Evolutionary conservation across 2,888 invertebrate species (phyloP).

Genomic region (Andrena marginata): DNA sequence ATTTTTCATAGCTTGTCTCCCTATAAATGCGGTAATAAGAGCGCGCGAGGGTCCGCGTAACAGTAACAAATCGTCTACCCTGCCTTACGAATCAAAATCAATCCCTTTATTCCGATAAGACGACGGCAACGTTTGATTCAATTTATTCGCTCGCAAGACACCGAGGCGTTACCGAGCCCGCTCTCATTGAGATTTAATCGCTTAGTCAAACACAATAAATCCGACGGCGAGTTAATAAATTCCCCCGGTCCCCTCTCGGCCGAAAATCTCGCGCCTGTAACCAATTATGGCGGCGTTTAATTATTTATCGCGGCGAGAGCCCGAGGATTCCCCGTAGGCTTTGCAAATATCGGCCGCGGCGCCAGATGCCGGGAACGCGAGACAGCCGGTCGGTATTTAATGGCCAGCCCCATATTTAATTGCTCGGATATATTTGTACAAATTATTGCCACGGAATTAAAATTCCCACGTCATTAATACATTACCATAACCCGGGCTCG

Average conservation of each 20-base stretch:
- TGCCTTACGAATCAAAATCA: slow-evolving; percentile 39
- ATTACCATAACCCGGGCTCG: slow-evolving; percentile 32
- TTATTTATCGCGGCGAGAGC: slow-evolving; percentile 55
- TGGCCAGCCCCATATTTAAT: slow-evolving; percentile 56
- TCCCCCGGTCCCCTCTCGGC: slow-evolving; percentile 16
- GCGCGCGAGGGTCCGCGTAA: background rate
- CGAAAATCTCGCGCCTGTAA: slow-evolving; percentile 56
- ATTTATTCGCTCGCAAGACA: slow-evolving; percentile 21
- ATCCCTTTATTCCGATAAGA: slow-evolving; percentile 34
- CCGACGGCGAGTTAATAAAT: slow-evolving; percentile 48
- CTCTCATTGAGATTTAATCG: slow-evolving; percentile 58
- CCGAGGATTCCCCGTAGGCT: slow-evolving; percentile 61
- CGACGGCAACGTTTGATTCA: slow-evolving; percentile 29
- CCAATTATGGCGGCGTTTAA: slow-evolving; percentile 58
- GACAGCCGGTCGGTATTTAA: slow-evolving; percentile 50
- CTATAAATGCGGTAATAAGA: background rate
- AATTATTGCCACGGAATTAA: slow-evolving; percentile 58
- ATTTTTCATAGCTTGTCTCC: background rate
- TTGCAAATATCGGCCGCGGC: slow-evolving; percentile 59
- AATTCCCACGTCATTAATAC: slow-evolving; percentile 59
- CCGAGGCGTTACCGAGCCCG: slow-evolving; percentile 21
- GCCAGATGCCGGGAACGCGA: slow-evolving; percentile 49
- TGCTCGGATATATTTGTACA: slow-evolving; percentile 52
- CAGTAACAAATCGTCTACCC: background rate
- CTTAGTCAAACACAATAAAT: slow-evolving; percentile 51